These are phyloP conservation scores for Brenthis hecate DNA, from an alignment of 2,888 invertebrate species.

Conservation along the genomic window DNA sequence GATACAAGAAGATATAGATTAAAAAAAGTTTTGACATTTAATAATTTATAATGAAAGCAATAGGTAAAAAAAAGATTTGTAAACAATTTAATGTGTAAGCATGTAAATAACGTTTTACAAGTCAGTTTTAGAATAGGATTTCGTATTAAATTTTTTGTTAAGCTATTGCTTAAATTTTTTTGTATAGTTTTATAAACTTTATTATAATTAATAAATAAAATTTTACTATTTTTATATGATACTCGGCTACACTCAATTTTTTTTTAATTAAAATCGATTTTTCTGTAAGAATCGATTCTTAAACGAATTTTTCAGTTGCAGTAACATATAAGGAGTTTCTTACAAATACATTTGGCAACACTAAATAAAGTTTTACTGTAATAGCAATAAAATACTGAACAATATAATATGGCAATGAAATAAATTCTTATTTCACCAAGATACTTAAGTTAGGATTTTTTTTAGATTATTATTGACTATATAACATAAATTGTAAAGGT, in stretches of 20 bases:
- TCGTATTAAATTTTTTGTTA: no score
- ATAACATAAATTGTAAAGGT: no score
- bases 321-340: background rate
- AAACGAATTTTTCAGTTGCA: background rate
- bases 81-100: no score
- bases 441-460: no score
- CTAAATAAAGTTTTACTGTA: background rate
- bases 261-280: slow-evolving; percentile 11
- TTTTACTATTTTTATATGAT: background rate
- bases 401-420: background rate
- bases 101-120: background rate
- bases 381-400: slow-evolving; percentile 5
- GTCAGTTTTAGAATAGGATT: no score
- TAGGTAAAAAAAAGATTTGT: background rate
- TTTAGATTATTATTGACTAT: no score
- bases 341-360: background rate
- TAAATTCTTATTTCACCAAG: background rate
- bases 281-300: background rate
- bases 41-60: background rate
- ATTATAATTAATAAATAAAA: background rate
- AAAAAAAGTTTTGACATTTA: background rate
- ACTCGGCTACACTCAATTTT: background rate
- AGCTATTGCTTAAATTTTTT: no score
- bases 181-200: no score
- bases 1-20: background rate